Percentiles rank a stretch among this genome's conserved stretches.
Evolutionary conservation across 1,140 invertebrate species (phyloP).

Genomic region (Sesamia nonagrioides): DNA sequence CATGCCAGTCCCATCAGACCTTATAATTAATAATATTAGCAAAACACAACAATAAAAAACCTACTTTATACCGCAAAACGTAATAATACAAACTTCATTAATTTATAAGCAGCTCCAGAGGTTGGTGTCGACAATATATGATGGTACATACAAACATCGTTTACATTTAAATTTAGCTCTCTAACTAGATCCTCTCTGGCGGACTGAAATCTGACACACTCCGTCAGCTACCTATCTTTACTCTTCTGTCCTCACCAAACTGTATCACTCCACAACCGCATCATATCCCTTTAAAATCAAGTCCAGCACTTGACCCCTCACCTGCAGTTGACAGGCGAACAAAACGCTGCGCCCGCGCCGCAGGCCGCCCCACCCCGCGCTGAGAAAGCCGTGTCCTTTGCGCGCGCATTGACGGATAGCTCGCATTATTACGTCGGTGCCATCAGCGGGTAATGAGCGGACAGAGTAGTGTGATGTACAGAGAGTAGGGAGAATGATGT

Average conservation of each 20-base stretch:
- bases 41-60: too few species aligned
- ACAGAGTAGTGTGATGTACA: slow-evolving; percentile 43
- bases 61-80: too few species aligned
- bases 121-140: too few species aligned
- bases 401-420: slow-evolving; percentile 68
- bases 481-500: neutral
- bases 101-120: too few species aligned
- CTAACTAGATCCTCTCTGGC: too few species aligned
- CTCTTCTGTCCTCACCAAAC: neutral
- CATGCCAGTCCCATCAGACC: too few species aligned
- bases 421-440: slow-evolving; percentile 68
- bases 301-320: slow-evolving; percentile 43
- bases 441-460: slow-evolving; percentile 65
- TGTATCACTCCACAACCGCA: neutral
- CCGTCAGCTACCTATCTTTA: too few species aligned
- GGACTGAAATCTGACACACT: too few species aligned
- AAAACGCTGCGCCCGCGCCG: slow-evolving; percentile 52
- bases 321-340: slow-evolving; percentile 54
- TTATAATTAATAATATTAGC: too few species aligned
- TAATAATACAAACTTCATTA: too few species aligned
- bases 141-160: too few species aligned
- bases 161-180: too few species aligned
- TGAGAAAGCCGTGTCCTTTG: slow-evolving; percentile 76
- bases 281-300: neutral
- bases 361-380: slow-evolving; percentile 48